Evolutionary conservation across 2,888 invertebrate species (phyloP).

Genomic region (Bombylius discolor): DNA sequence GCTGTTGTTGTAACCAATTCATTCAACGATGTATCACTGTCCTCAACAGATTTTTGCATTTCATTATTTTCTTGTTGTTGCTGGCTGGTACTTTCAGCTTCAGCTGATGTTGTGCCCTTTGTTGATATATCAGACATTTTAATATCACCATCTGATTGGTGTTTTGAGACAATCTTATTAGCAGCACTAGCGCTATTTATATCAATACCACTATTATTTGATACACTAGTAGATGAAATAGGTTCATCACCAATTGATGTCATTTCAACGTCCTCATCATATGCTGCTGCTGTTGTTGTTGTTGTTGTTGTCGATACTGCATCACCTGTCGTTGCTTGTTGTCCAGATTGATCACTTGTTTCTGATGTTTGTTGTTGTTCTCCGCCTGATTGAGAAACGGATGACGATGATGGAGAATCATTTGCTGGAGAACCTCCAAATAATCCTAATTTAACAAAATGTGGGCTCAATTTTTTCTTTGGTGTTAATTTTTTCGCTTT

Average conservation of each 20-base stretch:
- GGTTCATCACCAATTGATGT: neutral
- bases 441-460: conserved; percentile 23
- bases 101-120: no score
- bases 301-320: neutral
- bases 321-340: conserved; percentile 2
- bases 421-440: conserved; percentile 16
- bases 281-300: neutral
- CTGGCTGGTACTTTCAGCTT: no score
- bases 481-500: conserved; percentile 1
- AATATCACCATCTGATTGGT: no score
- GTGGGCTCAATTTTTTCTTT: conserved; percentile 13
- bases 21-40: conserved; percentile 11
- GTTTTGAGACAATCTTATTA: no score
- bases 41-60: neutral
- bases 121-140: conserved; percentile 12
- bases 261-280: conserved; percentile 7
- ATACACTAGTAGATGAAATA: conserved; percentile 11
- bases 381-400: neutral
- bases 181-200: conserved; percentile 11
- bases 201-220: conserved; percentile 13
- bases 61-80: no score
- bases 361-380: neutral
- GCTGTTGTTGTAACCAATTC: conserved; percentile 4
- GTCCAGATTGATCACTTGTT: conserved; percentile 1
- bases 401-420: conserved; percentile 1